These are phyloP conservation scores for Zygothrica quintamaculata DNA, from an alignment of 2,888 invertebrate species.

Conservation along the genomic window DNA sequence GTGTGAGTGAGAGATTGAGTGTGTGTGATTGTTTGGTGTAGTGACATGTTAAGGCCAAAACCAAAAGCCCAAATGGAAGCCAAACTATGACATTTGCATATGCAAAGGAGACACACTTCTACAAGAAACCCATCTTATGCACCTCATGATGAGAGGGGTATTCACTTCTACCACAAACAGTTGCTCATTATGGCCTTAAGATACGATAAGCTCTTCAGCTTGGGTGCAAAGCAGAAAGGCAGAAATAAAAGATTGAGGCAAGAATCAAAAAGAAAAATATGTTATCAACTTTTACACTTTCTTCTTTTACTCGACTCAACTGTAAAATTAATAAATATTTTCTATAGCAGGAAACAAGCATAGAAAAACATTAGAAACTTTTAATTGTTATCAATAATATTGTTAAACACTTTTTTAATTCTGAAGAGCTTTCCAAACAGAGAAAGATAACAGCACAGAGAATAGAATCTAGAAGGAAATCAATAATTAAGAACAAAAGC, in stretches of 20 bases:
- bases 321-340: conserved; percentile 10
- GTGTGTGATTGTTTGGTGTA: conserved; percentile 1
- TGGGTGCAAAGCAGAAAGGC: not conserved
- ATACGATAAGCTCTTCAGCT: conserved; percentile 14
- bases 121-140: conserved; percentile 36
- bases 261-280: conserved; percentile 6
- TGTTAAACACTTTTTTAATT: conserved; percentile 1
- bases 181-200: conserved; percentile 2
- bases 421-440: not conserved
- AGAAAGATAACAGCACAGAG: conserved; percentile 12
- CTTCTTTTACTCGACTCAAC: conserved; percentile 9
- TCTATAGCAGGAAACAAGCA: conserved; percentile 3
- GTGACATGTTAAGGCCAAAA: conserved; percentile 8
- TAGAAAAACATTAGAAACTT: conserved; percentile 25
- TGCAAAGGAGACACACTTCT: conserved; percentile 37
- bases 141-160: conserved; percentile 29
- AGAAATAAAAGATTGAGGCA: conserved; percentile 19
- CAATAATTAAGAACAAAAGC: too few relatives aligned
- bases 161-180: conserved; percentile 13
- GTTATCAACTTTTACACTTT: conserved; percentile 36
- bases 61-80: conserved; percentile 36
- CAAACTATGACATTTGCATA: conserved; percentile 54
- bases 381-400: conserved; percentile 22
- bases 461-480: not conserved
- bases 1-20: conserved; percentile 5